A percentile compares a stretch with the other conserved stretches of the same genome.
phyloP scores from a whole-genome alignment of 2,797 vertebrate genomes.

The Sebastes itinus region DNA sequence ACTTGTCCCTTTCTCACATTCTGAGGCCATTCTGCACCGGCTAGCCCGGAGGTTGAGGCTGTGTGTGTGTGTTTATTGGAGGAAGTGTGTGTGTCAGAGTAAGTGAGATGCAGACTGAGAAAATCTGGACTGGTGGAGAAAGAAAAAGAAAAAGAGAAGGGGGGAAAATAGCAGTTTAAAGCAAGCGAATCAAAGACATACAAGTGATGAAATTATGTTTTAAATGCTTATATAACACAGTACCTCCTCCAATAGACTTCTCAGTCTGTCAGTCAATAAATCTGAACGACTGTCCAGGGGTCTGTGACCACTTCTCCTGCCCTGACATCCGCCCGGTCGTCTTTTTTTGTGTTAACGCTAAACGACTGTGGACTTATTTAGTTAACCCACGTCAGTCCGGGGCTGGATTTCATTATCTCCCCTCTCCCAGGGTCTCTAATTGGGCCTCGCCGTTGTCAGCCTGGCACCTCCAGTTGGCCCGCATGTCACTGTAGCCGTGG shows the following conservation, averaged over 20 bases:
- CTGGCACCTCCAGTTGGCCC: slow-evolving; percentile 80
- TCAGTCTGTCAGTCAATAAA: slow-evolving; percentile 34
- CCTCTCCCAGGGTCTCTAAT: slow-evolving; percentile 80
- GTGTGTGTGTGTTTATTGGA: slow-evolving; percentile 4
- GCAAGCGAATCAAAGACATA: background rate
- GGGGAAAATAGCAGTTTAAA: background rate
- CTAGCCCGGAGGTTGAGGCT: slow-evolving; percentile 37
- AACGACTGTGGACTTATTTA: slow-evolving; percentile 77
- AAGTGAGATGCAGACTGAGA: slow-evolving; percentile 4
- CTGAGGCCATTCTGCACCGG: slow-evolving; percentile 45
- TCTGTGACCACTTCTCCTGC: slow-evolving; percentile 39
- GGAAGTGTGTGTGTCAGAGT: slow-evolving; percentile 10
- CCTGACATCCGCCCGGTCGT: slow-evolving; percentile 48
- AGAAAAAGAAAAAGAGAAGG: background rate
- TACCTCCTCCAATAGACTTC: background rate
- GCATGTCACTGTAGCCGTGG: slow-evolving; percentile 80
- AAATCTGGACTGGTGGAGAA: background rate
- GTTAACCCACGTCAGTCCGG: slow-evolving; percentile 75
- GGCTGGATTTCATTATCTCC: slow-evolving; percentile 78
- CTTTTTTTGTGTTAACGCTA: slow-evolving; percentile 66
- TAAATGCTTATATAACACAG: background rate
- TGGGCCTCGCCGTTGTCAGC: slow-evolving; percentile 77
- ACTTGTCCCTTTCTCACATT: slow-evolving; percentile 81
- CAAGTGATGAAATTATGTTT: background rate
- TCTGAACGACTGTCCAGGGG: slow-evolving; percentile 30